Evolutionary conservation across 1,140 invertebrate genomes (phyloP).

Genomic region (Drosophila tristis): DNA sequence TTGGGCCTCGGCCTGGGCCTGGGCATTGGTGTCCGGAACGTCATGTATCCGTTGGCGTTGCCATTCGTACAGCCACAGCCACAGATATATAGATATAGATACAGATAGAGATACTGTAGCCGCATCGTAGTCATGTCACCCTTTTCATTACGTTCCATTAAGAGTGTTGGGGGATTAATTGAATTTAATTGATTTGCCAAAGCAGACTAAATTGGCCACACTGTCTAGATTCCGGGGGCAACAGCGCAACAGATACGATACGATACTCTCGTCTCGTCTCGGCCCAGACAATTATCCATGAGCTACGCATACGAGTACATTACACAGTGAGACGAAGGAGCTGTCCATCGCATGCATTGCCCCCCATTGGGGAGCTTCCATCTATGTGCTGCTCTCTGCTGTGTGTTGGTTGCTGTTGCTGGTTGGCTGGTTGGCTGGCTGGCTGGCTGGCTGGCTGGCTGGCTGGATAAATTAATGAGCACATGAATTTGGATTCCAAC

Average conservation of each 20-base stretch:
- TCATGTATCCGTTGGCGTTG: constrained; percentile 66
- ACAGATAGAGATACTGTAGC: constrained; percentile 9
- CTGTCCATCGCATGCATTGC: constrained; percentile 38
- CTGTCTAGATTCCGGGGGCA: constrained; percentile 77
- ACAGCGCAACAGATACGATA: constrained; percentile 52
- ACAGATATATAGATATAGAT: constrained; percentile 17
- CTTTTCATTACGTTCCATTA: constrained; percentile 84
- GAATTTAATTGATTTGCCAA: constrained; percentile 84
- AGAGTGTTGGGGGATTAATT: constrained; percentile 84
- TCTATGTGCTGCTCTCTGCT: constrained; percentile 15
- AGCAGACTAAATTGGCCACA: constrained; percentile 84
- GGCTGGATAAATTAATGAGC: constrained; percentile 74
- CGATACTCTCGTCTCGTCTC: constrained; percentile 4
- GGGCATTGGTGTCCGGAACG: constrained; percentile 63
- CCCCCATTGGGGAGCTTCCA: constrained; percentile 2
- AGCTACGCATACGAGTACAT: constrained; percentile 49
- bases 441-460: constrained; percentile 34
- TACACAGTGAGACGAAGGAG: constrained; percentile 44
- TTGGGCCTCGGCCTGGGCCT: constrained; percentile 18
- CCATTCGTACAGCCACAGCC: constrained; percentile 31
- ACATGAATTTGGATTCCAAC: constrained; percentile 75
- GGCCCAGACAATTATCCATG: constrained; percentile 60
- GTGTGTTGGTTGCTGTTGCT: constrained; percentile 2
- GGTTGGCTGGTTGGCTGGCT: too few relatives aligned
- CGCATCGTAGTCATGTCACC: constrained; percentile 79